Evolutionary conservation across 2,113 vertebrate species (phyloP), one percentile per base, ranked within the genome.

Genomic region (Ailuropoda melanoleuca): DNA sequence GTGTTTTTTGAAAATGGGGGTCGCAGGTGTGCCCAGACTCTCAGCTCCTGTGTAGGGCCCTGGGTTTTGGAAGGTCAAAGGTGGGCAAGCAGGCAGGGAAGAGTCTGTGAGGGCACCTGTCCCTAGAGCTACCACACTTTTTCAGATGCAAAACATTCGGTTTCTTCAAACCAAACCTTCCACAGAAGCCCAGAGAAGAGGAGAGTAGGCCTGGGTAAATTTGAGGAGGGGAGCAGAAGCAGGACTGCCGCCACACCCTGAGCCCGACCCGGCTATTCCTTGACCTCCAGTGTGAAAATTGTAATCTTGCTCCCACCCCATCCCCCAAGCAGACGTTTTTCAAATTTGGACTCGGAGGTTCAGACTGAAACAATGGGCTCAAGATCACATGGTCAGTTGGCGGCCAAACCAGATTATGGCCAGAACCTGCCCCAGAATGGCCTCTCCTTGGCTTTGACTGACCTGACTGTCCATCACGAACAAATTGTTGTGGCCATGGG

Each of bases 201-300:
- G n/a, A 75, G 23, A 92, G 24, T 14, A 18, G 4, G 2, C 43
- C 55, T 62, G 11, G 26, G 9, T 23, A 43, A 70, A 74, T 37
- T 53, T 3, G 4, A 37, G 55, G 15, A 26, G 0, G 1, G 29
- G 18, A 6, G 26, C 29, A 2, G 6, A 46, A 39, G 62, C 19
- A 19, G 55, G 39, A 55, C 17, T 1, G 37, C 1, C 34, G 13
- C 50, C 17, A 74, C 12, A 7, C 48, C 24, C 37, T 50, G 29
- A 87, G 50, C 24, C 37, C 24, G 11, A 39, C 81, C 39, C 10
- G 19, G 9, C n/a, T 13, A 15, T 62, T 43, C n/a, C 15, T 34
- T 1, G 50, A 48, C 34, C 24, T 82, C 23, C 19, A 5, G 1
- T 31, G 19, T 82, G 53, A 81, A 85, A 90, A 43, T 11, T 26